These are phyloP conservation scores for Varanus komodoensis DNA, from an alignment of 2,113 vertebrate species.

Conservation along the genomic window DNA sequence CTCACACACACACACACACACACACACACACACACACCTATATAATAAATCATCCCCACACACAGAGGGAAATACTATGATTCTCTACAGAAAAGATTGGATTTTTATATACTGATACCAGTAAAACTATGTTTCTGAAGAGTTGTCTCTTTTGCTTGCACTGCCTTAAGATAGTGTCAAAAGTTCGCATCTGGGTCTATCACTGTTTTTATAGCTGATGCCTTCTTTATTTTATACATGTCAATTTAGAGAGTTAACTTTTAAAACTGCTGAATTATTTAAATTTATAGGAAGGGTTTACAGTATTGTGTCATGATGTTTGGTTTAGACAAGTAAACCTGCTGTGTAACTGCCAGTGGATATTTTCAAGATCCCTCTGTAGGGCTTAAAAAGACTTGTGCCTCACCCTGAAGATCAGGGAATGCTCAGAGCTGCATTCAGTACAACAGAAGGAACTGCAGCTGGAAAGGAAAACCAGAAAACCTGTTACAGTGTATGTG, in stretches of 20 bases:
- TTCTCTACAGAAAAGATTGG: neutral
- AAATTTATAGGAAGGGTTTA: neutral
- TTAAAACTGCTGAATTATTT: neutral
- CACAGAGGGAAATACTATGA: no score
- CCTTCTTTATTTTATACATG: neutral
- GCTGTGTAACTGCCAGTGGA: neutral
- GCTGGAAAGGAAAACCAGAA: neutral
- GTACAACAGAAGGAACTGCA: neutral
- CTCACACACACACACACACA: no score
- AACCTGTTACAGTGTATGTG: neutral
- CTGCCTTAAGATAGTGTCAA: neutral
- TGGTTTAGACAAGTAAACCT: neutral
- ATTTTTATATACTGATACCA: neutral
- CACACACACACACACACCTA: no score
- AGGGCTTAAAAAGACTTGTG: neutral
- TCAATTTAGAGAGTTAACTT: neutral
- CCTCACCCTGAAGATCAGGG: neutral
- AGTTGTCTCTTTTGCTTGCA: neutral
- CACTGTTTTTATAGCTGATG: neutral
- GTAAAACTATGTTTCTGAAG: neutral
- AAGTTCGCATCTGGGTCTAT: neutral
- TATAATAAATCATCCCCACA: no score
- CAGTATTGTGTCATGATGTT: neutral
- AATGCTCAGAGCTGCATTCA: neutral
- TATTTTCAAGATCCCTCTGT: neutral